Conservation (phyloP, 1,140 invertebrate species). For the Zeugodacus cucurbitae region DNA sequence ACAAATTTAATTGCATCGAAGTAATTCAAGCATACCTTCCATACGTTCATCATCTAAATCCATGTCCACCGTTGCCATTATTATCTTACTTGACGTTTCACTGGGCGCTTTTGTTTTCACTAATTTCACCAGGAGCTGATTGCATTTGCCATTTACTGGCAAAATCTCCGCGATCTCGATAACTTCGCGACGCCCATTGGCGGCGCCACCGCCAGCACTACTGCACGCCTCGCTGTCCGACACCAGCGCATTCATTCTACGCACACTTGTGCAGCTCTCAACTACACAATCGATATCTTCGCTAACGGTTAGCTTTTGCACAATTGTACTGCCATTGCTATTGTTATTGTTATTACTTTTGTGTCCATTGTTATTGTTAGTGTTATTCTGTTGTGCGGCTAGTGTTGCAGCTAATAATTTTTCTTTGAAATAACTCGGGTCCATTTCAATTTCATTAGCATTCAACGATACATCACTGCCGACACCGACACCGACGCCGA, state of each 20-base stretch:
- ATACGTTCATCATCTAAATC: conserved; percentile 53
- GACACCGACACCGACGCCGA: not conserved
- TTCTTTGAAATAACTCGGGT: conserved; percentile 49
- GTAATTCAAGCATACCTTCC: conserved; percentile 41
- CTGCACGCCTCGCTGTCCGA: conserved; percentile 44
- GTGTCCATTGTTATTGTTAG: conserved; percentile 51
- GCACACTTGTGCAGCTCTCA: conserved; percentile 60
- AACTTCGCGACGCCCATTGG: conserved; percentile 46
- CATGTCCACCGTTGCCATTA: conserved; percentile 59
- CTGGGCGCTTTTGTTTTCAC: conserved; percentile 54
- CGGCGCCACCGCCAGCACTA: conserved; percentile 40
- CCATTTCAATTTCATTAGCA: conserved; percentile 42
- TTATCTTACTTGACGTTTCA: conserved; percentile 54
- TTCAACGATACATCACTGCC: not conserved
- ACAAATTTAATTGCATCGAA: not conserved
- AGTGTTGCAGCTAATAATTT: conserved; percentile 51
- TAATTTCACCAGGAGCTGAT: conserved; percentile 59
- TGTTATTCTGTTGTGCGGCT: conserved; percentile 45
- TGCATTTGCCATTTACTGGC: conserved; percentile 59
- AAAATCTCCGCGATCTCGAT: conserved; percentile 60
- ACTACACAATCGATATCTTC: conserved; percentile 61
- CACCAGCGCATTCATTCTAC: conserved; percentile 53
- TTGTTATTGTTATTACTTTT: conserved; percentile 47
- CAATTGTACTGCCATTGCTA: conserved; percentile 50
- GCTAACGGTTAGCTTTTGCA: conserved; percentile 49